Evolutionary conservation across 2,888 invertebrate species (phyloP).

Genomic region (Phalangium opilio): DNA sequence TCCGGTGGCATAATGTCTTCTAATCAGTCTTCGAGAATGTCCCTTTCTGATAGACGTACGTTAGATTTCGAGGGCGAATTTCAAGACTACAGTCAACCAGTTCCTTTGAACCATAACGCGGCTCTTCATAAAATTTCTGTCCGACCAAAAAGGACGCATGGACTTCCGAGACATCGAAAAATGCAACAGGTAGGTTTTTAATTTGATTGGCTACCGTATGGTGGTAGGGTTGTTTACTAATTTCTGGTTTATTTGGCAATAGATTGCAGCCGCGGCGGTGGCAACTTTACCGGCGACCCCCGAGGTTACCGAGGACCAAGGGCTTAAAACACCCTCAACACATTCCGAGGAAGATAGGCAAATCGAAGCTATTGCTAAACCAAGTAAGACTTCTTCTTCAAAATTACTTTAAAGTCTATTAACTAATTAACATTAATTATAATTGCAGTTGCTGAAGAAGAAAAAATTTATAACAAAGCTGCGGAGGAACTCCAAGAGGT

Average conservation of each 20-base stretch:
- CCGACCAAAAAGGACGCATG: conserved; percentile 55
- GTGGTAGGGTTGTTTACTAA: too few relatives aligned
- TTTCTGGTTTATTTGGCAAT: too few relatives aligned
- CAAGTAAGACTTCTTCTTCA: too few relatives aligned
- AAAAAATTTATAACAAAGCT: too few relatives aligned
- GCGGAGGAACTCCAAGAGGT: too few relatives aligned
- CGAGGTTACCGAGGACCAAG: conserved; percentile 13
- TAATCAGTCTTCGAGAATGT: conserved; percentile 13
- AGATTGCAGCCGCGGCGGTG: conserved; percentile 13
- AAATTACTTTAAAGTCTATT: too few relatives aligned
- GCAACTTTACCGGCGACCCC: conserved; percentile 12
- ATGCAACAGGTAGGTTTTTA: conserved; percentile 26
- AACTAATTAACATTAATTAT: too few relatives aligned
- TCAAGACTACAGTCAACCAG: conserved; percentile 27
- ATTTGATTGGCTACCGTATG: too few relatives aligned
- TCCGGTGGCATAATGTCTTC: conserved; percentile 6
- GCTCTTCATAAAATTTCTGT: conserved; percentile 66
- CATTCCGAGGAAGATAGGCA: too few relatives aligned
- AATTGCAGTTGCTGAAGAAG: too few relatives aligned
- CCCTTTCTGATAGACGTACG: conserved; percentile 9
- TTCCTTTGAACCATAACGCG: conserved; percentile 58
- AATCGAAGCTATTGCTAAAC: too few relatives aligned
- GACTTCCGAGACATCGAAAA: conserved; percentile 47
- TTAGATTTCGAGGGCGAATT: conserved; percentile 7
- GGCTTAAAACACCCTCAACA: not conserved